These are phyloP conservation scores for Crotalus horridus DNA, from an alignment of 2,113 vertebrate genomes.

Conservation along the genomic window DNA sequence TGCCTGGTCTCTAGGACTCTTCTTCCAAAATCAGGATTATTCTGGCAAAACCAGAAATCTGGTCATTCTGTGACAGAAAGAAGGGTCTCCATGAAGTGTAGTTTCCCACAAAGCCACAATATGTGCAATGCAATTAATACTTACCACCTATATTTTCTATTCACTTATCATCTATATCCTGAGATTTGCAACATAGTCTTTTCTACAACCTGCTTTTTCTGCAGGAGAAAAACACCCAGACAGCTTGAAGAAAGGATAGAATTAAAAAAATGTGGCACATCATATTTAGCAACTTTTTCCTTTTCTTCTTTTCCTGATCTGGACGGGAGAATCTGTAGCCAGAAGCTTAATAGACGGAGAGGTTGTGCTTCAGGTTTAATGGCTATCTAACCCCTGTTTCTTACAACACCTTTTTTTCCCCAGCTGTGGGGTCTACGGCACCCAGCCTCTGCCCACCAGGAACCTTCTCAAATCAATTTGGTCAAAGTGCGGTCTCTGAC, in stretches of 20 bases:
- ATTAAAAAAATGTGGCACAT: neutral
- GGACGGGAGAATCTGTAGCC: neutral
- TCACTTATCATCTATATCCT: neutral
- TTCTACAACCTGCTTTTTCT: neutral
- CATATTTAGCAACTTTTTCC: neutral
- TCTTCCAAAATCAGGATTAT: neutral
- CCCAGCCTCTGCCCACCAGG: constrained; percentile 81
- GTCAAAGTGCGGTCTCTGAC: constrained; percentile 60
- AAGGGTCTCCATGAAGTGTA: neutral
- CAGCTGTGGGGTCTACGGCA: constrained; percentile 75
- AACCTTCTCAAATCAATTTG: constrained; percentile 75
- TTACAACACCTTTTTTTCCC: rapidly evolving
- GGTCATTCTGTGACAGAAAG: neutral
- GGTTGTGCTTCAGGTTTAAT: neutral
- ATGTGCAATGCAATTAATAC: neutral
- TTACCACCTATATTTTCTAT: neutral
- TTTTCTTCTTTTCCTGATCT: neutral
- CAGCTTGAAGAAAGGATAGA: neutral
- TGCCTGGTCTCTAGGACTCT: neutral
- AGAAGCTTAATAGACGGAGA: too few relatives aligned
- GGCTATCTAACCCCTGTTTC: rapidly evolving
- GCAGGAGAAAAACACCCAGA: neutral
- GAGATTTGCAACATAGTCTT: neutral
- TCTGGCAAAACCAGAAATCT: neutral
- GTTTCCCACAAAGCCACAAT: neutral